Base-by-base conservation (phyloP, 2,113 vertebrate species). In the Ophthalmolycus amberensis region DNA sequence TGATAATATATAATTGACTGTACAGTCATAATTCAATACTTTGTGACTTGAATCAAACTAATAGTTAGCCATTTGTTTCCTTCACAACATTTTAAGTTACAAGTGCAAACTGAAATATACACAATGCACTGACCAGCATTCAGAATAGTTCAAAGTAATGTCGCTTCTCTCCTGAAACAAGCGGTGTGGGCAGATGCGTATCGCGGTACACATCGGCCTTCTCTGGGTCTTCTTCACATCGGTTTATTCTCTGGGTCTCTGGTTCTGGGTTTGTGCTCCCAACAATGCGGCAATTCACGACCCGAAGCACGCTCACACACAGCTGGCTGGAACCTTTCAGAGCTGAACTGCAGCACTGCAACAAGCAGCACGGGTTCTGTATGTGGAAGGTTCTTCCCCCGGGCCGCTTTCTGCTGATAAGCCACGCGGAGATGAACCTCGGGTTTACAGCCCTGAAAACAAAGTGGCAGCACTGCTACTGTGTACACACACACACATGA, bases 391-490 rank as follows among this genome's bases (percentile, higher is more conserved):
- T 93, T 93, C 91, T 88, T 84, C 67, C 74, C 72, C 10, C 40
- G 67, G 60, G 77, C 78, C 82, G 50, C 79, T 93, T 92, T 93
- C 79, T 95, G 93, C 89, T 94, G 94, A 95, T 94, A 78, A 89
- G 87, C 77, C 78, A 80, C 82, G 80, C 78, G 69, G 63, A 66
- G 82, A 89, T 77, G 82, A 87, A 93, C 92, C 71, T 85, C 81
- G 69, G 83, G 87, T 82, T 27, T 89, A 89, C 89, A 63, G 81
- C 83, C 84, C 85, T 83, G 70, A 92, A 94, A 93, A 90, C 93
- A 93, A 93, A 93, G 87, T 6, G 62, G 71, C 84, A 80, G 70
- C 82, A n/a, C 68, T 71, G 85, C 85, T 86, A 87, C 85, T 83
- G 79, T 83, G 82, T 67, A 79, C 44, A 59, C 44, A 66, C 62